These are phyloP conservation scores for Herpetotheres cachinnans DNA, from an alignment of 2,113 vertebrate genomes.

Conservation along the genomic window DNA sequence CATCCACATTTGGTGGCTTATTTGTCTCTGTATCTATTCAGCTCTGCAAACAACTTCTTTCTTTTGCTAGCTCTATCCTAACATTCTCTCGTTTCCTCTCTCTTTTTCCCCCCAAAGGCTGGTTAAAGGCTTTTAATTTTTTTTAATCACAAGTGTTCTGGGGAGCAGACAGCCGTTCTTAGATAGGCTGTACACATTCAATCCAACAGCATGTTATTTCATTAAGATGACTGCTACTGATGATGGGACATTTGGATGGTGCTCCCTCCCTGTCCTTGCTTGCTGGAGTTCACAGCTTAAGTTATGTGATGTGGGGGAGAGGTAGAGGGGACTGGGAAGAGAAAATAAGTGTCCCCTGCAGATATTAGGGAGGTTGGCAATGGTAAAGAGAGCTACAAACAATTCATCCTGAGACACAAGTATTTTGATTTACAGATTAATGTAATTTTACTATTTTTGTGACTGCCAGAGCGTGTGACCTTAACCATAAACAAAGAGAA, in stretches of 20 bases:
- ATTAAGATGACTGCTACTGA: not conserved
- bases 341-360: not conserved
- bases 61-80: not conserved
- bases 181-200: not conserved
- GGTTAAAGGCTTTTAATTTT: not conserved
- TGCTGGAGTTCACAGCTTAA: not conserved
- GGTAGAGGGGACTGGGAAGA: not conserved
- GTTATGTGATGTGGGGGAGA: not conserved
- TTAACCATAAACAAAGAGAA: slow-evolving; percentile 17
- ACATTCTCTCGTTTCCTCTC: not conserved
- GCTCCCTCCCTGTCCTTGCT: not conserved
- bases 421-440: not conserved
- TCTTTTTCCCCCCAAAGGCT: not conserved
- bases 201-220: not conserved
- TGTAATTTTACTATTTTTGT: not conserved
- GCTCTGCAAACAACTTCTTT: not conserved
- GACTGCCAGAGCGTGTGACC: not conserved
- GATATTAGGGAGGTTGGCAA: not conserved
- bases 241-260: not conserved
- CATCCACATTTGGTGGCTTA: not conserved
- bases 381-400: not conserved
- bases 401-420: not conserved
- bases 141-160: not conserved
- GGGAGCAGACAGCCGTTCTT: not conserved
- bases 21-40: not conserved